Percentiles rank a stretch among this genome's conserved stretches.
phyloP scores from a whole-genome alignment of 2,113 vertebrate genomes.

The Pachycephala philippinensis region DNA sequence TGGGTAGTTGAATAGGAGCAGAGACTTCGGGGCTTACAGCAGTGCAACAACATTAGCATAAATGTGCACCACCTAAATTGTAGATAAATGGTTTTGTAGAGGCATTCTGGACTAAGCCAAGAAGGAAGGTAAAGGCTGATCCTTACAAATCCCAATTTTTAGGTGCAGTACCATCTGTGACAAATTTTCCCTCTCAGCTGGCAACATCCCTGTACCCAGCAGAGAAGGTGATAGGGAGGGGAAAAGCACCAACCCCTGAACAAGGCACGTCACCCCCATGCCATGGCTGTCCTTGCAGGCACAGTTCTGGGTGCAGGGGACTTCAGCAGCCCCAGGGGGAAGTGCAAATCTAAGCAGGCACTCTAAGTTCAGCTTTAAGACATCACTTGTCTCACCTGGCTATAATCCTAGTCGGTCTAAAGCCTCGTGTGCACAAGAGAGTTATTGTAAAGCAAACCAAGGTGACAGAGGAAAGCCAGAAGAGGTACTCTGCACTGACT shows the following conservation, averaged over 20 bases:
- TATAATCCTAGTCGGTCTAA: not conserved
- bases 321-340: not conserved
- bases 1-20: not conserved
- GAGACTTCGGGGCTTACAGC: not conserved
- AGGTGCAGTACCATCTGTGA: not conserved
- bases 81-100: not conserved
- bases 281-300: not conserved
- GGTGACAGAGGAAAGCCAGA: not conserved
- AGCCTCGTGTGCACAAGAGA: not conserved
- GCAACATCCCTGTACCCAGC: not conserved
- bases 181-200: not conserved
- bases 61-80: not conserved
- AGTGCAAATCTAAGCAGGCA: not conserved
- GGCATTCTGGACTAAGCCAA: not conserved
- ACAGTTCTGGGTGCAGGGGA: rapidly evolving
- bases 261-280: not conserved
- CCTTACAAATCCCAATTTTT: not conserved
- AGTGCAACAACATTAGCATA: not conserved
- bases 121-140: not conserved
- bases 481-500: not conserved
- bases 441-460: not conserved
- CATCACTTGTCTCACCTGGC: not conserved
- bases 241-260: not conserved
- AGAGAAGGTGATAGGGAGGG: not conserved
- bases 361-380: not conserved